A percentile compares a stretch with the other conserved stretches of the same genome.
Conservation (phyloP, 2,888 invertebrate species). For the Acanthacorydalis orientalis region DNA sequence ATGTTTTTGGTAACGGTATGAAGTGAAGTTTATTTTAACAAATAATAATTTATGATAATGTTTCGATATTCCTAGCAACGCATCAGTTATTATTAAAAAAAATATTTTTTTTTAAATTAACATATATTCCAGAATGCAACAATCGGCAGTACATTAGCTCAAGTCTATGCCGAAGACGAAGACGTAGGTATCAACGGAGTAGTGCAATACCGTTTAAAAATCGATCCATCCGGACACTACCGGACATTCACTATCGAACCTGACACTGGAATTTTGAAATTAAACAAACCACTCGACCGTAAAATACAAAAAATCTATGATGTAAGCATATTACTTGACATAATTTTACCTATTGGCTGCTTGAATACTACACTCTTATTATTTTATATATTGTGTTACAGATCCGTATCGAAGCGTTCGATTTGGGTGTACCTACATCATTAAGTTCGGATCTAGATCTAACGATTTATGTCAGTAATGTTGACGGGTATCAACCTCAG, state of each 20-base stretch:
- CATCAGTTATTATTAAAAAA: background rate
- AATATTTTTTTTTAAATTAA: background rate
- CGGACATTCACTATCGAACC: constrained; percentile 67
- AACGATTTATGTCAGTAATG: constrained; percentile 72
- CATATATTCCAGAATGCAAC: constrained; percentile 55
- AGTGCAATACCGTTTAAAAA: constrained; percentile 67
- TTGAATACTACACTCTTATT: background rate
- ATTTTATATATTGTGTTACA: constrained; percentile 21
- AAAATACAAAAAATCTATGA: constrained; percentile 77
- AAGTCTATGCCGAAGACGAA: constrained; percentile 70
- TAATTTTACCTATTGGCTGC: background rate
- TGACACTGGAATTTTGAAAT: constrained; percentile 56
- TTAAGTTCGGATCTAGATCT: constrained; percentile 75
- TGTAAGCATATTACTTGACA: constrained; percentile 30
- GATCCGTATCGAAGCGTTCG: constrained; percentile 81
- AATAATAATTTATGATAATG: too few species aligned
- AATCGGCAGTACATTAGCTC: constrained; percentile 61
- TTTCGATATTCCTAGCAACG: background rate
- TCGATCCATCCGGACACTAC: constrained; percentile 69
- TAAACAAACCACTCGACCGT: constrained; percentile 55
- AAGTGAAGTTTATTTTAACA: too few species aligned
- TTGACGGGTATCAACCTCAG: constrained; percentile 78
- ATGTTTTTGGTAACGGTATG: too few species aligned
- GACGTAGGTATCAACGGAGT: constrained; percentile 82
- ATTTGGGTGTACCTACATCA: constrained; percentile 73